Conservation (phyloP, 2,888 invertebrate species). For the Isotomurus palustris region DNA sequence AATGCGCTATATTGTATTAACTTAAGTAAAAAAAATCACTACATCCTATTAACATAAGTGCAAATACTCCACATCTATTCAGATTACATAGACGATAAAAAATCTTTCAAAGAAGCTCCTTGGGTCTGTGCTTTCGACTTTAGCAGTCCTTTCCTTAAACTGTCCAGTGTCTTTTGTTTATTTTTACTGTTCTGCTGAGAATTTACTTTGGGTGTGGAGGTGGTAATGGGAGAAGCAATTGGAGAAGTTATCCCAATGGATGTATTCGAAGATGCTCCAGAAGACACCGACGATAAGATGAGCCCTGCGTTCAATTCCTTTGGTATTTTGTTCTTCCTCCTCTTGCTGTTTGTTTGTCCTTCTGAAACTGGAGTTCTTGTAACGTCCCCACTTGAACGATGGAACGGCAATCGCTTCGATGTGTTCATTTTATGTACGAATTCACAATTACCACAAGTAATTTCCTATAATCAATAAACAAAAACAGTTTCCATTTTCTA, state of each 20-base stretch:
- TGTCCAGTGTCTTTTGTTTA: slow-evolving; percentile 23
- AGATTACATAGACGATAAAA: slow-evolving; percentile 21
- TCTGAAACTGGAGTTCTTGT: no score
- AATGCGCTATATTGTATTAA: no score
- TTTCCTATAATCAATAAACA: slow-evolving; percentile 19
- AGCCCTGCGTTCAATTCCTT: neutral
- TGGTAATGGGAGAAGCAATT: no score
- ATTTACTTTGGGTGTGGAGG: neutral
- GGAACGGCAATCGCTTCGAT: no score
- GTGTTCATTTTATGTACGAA: no score
- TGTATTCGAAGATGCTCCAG: neutral
- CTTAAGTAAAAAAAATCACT: no score
- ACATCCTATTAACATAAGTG: no score
- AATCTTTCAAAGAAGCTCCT: slow-evolving; percentile 22
- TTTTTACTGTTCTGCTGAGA: no score
- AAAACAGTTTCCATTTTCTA: neutral
- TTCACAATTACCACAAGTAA: slow-evolving; percentile 31
- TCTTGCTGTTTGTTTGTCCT: neutral
- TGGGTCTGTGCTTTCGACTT: slow-evolving; percentile 20
- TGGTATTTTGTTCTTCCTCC: neutral
- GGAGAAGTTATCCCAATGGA: neutral
- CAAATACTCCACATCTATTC: no score
- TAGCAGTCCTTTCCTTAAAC: slow-evolving; percentile 22
- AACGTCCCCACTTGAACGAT: no score
- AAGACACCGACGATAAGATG: no score